These are phyloP conservation scores for Peucedramus taeniatus DNA, from an alignment of 2,113 vertebrate species.

Conservation along the genomic window DNA sequence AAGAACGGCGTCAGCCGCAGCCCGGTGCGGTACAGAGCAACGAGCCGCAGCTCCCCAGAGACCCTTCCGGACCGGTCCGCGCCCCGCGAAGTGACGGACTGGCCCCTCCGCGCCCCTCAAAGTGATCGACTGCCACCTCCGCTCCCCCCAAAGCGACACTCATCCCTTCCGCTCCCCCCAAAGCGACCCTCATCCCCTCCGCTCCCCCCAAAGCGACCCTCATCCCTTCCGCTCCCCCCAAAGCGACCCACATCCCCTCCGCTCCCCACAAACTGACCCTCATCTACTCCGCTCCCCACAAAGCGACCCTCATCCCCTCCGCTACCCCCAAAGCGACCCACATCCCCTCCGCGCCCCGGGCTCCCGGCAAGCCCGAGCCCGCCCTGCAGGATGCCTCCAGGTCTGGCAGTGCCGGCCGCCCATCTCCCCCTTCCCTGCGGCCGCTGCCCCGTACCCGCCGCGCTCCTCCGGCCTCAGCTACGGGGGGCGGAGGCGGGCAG, in stretches of 20 bases:
- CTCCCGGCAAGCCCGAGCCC: too few relatives aligned
- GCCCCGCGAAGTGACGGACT: background rate
- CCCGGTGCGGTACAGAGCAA: rapidly evolving
- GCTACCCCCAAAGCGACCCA: rapidly evolving
- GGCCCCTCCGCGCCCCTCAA: too few relatives aligned
- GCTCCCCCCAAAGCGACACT: rapidly evolving
- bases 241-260: rapidly evolving
- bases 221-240: rapidly evolving
- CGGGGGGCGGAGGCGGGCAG: background rate
- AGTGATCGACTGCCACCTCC: background rate
- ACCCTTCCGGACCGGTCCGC: background rate
- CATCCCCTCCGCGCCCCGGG: background rate
- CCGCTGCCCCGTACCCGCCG: background rate
- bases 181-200: background rate
- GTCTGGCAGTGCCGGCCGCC: too few relatives aligned
- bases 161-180: rapidly evolving
- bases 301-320: background rate
- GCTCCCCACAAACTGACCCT: background rate
- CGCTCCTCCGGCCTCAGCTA: background rate
- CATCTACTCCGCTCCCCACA: too few relatives aligned
- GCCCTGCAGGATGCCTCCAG: background rate
- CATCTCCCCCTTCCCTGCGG: background rate
- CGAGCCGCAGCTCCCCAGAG: background rate
- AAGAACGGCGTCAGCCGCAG: background rate
- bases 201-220: too few relatives aligned